Base-by-base conservation (phyloP, 2,113 vertebrate genomes). In the Tamias sibiricus region DNA sequence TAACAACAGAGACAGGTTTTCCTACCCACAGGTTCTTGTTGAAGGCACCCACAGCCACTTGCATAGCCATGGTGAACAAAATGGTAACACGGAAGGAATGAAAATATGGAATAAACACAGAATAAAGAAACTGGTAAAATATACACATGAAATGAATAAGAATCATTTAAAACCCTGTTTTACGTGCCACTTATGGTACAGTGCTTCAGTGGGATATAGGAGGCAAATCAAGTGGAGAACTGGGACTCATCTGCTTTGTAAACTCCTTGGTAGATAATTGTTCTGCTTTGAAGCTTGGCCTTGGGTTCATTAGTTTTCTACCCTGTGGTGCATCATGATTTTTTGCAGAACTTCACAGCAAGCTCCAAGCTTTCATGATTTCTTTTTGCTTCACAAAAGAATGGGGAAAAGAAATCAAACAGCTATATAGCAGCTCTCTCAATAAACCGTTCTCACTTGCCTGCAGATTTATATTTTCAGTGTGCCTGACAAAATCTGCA, bases 341-440 rank as follows among this genome's bases (percentile, higher is more conserved):
- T 84, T 85, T 66, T 75, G 64, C 49, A 80, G 40, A 91, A 52
- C 22, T 40, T 85, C 90, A 81, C 10, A 52, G 83, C 72, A 85
- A 83, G 95, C 28, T 49, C n/a, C 40, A 57, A 75, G 62, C 84
- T 87, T 96, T 96, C 37, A 69, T 91, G 28, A 84, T 87, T 95
- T 79, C 40, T 84, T 92, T 90, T 83, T 84, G 72, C 74, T 96
- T 86, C 62, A 71, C 22, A 1, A 83, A 17, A 80, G 47, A 69
- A 88, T 71, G 66, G 2, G 52, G 30, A 8, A 37, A 54, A 3
- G 4, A 66, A 54, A 28, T 64, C 44, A 66, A 8, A 66, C 35
- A 64, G 49, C 86, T 94, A 3, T 47, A 22, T 26, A 72, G 66
- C 68, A 59, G 30, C 28, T 81, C 30, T 93, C 44, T 94, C 79